These are phyloP conservation scores for Saccopteryx leptura DNA, from an alignment of 2,113 vertebrate species.

Conservation along the genomic window DNA sequence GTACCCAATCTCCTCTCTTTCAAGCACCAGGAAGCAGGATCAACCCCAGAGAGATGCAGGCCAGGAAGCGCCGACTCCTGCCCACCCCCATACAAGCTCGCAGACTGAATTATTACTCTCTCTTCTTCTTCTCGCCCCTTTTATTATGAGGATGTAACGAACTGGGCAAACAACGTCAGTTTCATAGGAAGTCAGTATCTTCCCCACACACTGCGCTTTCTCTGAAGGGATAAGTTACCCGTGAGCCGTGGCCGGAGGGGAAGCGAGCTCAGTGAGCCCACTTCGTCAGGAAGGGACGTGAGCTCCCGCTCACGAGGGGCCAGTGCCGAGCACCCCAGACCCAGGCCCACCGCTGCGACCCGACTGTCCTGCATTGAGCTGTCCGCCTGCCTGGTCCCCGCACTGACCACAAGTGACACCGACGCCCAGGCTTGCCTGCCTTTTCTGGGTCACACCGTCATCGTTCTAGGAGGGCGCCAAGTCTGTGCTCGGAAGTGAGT, in stretches of 20 bases:
- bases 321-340: too few relatives aligned
- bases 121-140: background rate
- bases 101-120: background rate
- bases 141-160: background rate
- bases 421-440: too few relatives aligned
- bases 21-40: fast-evolving
- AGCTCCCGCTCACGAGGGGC: too few relatives aligned
- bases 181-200: background rate
- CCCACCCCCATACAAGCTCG: fast-evolving
- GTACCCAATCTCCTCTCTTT: background rate
- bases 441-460: too few relatives aligned
- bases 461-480: too few relatives aligned
- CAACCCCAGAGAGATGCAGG: background rate
- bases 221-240: background rate
- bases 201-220: too few relatives aligned
- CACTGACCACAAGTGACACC: too few relatives aligned
- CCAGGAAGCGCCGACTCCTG: fast-evolving
- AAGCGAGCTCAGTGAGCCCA: background rate
- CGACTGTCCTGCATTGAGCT: too few relatives aligned
- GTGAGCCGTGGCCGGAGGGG: background rate
- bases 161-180: background rate
- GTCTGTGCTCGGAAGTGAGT: too few relatives aligned
- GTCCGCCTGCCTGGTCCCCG: too few relatives aligned
- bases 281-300: too few relatives aligned
- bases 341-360: too few relatives aligned